Evolutionary conservation across 2,797 vertebrate species (phyloP).

Genomic region (Tapirus indicus): DNA sequence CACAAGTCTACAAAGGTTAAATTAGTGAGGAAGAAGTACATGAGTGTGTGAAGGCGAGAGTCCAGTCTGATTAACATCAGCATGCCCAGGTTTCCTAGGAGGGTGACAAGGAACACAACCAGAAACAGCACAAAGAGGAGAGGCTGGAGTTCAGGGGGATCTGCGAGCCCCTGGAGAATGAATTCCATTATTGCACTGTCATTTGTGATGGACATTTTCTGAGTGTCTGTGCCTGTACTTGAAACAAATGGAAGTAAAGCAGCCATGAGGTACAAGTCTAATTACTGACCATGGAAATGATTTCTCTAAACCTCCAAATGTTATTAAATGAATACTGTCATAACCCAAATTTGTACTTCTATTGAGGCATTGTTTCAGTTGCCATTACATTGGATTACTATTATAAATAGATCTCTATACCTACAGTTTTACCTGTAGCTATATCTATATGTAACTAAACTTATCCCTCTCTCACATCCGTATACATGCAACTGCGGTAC

Average conservation of each 20-base stretch:
- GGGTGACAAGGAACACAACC: slow-evolving; percentile 9
- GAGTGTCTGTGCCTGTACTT: not conserved
- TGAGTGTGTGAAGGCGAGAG: not conserved
- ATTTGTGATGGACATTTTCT: not conserved
- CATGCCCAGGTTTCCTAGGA: slow-evolving; percentile 61
- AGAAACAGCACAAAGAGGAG: slow-evolving; percentile 67
- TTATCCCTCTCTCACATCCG: not conserved
- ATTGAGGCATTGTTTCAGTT: not conserved
- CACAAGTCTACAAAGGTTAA: no score
- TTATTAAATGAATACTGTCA: not conserved
- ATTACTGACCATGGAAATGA: not conserved
- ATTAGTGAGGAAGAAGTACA: no score
- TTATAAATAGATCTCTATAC: not conserved
- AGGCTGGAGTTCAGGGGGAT: not conserved
- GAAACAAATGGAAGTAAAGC: not conserved
- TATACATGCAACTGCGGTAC: not conserved
- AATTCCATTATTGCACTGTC: slow-evolving; percentile 20
- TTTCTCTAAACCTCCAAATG: not conserved
- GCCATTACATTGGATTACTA: not conserved
- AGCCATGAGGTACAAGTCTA: no score
- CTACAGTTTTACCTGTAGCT: not conserved
- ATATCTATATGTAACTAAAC: not conserved
- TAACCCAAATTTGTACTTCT: not conserved
- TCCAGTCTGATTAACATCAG: slow-evolving; percentile 30
- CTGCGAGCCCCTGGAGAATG: slow-evolving; percentile 62